Base-by-base conservation (phyloP, 2,888 invertebrate species). In the Dolichomitus sp. region DNA sequence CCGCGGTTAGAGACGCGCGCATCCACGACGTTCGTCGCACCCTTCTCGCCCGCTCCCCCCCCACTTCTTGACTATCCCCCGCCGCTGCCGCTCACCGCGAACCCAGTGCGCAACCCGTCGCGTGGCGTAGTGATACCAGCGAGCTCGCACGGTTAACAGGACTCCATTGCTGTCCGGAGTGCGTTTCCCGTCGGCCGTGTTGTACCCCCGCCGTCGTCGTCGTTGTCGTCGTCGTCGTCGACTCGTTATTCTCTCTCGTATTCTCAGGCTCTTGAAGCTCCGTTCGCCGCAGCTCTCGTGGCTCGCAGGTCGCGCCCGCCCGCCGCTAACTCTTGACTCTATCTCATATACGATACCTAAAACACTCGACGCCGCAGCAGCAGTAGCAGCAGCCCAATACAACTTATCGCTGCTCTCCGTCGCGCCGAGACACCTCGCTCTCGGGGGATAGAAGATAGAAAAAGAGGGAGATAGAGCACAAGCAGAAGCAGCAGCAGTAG, bases 101-200 rank as follows among this genome's bases (percentile, higher is more conserved):
- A 77, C 74, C 79, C 81, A 84, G 82, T 83, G 74, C 79, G 77
- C 80, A 79, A 83, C 66, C 72, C 80, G 78, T 84, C 79, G 83
- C 79, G 81, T 84, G 91, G 92, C 92, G 91, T 89, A 92, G 91
- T 90, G 89, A 91, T 92, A 92, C 87, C 84, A 87, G 85, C 85
- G 85, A 88, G 86, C 88, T 86, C 86, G 85, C 85, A 83, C 86
- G 86, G 87, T 84, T 80, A 84, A 86, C 87, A 87, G 85, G 85
- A 88, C 89, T 92, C 91, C 92, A 92, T 92, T 92, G 88, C 92
- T 92, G 89, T 90, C 84, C 87, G 87, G 91, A 92, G 92, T 92
- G 92, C 89, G 92, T 91, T 91, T 92, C 90, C 90, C 91, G 90
- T 91, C 93, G 92, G 93, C 89, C 91, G 89, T 87, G 85, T 37